These are phyloP conservation scores for Zonotrichia leucophrys DNA, from an alignment of 2,113 vertebrate species.

Conservation along the genomic window DNA sequence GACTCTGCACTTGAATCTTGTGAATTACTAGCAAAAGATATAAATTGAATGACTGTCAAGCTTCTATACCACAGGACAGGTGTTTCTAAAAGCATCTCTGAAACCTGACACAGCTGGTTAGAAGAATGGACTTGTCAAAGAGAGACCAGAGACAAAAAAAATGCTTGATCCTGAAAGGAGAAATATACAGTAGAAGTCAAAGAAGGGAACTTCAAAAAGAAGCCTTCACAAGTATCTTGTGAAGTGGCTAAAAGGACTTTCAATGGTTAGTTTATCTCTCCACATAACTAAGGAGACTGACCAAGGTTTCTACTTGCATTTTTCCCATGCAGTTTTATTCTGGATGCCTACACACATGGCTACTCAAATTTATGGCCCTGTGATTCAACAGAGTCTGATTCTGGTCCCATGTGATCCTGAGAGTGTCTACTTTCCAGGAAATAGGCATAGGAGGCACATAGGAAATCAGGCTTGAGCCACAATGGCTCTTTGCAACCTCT, in stretches of 20 bases:
- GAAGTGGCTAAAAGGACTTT: neutral
- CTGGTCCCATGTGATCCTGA: neutral
- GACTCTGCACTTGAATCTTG: neutral
- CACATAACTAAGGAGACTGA: neutral
- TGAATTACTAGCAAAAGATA: neutral
- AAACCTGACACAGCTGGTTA: conserved; percentile 15
- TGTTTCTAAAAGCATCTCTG: conserved; percentile 39
- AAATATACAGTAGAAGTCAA: neutral
- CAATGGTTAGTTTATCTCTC: neutral
- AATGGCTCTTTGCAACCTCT: neutral
- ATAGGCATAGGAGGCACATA: neutral
- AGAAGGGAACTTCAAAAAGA: neutral
- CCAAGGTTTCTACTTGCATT: neutral
- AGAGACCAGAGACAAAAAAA: neutral
- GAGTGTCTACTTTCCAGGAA: neutral
- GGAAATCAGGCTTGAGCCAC: neutral
- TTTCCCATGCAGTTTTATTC: neutral
- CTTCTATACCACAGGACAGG: neutral
- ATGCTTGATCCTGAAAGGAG: neutral
- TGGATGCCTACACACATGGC: accelerated
- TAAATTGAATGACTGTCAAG: conserved; percentile 6
- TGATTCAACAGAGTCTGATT: neutral
- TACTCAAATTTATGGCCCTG: neutral
- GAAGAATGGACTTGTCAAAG: neutral
- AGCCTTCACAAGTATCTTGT: neutral